Conservation (phyloP, 2,888 invertebrate genomes). For the Agonopterix heracliana region DNA sequence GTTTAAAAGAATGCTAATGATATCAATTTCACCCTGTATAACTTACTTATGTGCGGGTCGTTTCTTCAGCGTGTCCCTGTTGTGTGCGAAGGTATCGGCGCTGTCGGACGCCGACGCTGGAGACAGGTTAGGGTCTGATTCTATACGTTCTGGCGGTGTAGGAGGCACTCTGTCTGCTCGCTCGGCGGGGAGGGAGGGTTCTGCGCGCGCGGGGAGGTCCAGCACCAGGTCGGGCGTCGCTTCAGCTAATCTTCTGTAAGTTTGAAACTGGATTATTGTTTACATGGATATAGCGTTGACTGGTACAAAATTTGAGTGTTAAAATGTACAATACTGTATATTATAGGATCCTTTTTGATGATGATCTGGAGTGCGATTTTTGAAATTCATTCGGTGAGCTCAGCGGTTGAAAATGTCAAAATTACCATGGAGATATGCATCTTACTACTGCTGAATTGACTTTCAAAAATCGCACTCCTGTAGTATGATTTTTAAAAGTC, state of each 20-base stretch:
- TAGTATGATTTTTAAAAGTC: too few relatives aligned
- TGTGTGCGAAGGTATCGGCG: conserved; percentile 58
- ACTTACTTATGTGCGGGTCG: conserved; percentile 28
- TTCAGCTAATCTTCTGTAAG: conserved; percentile 60
- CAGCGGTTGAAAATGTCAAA: too few relatives aligned
- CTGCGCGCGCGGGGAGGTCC: conserved; percentile 62
- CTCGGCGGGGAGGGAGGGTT: conserved; percentile 21
- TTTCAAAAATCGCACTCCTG: too few relatives aligned
- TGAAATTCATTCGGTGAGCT: too few relatives aligned
- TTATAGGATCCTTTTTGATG: too few relatives aligned
- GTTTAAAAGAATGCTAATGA: too few relatives aligned
- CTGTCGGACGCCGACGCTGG: conserved; percentile 24
- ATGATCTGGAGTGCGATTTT: too few relatives aligned
- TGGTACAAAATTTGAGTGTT: too few relatives aligned
- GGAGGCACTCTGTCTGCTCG: conserved; percentile 32
- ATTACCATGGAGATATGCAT: too few relatives aligned
- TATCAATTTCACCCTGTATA: too few relatives aligned
- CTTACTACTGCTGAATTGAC: too few relatives aligned
- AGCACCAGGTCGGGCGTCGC: conserved; percentile 87
- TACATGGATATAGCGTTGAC: neutral
- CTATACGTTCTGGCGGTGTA: conserved; percentile 11
- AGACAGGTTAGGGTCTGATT: neutral
- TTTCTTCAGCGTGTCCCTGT: conserved; percentile 58
- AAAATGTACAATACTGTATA: neutral
- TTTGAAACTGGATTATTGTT: too few relatives aligned